Percentiles rank a stretch among this genome's conserved stretches.
Conservation (phyloP, 2,797 vertebrate species). For the Pteronotus mesoamericanus region DNA sequence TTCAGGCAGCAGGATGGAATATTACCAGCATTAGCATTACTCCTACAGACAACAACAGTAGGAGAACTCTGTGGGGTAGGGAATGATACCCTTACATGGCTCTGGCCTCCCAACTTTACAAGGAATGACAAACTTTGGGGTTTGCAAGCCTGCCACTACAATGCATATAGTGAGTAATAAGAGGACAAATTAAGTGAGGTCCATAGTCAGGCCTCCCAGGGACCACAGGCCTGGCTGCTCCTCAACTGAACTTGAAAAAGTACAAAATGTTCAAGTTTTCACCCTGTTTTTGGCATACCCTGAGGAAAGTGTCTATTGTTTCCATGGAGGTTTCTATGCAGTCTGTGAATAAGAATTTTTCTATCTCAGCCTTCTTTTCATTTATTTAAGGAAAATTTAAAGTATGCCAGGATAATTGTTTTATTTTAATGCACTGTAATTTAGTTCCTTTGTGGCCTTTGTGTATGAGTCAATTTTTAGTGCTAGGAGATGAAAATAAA, state of each 20-base stretch:
- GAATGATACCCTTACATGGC: neutral
- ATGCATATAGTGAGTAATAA: neutral
- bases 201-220: neutral
- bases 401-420: neutral
- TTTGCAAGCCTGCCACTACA: neutral
- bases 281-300: neutral
- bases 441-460: conserved; percentile 10
- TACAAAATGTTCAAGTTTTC: neutral
- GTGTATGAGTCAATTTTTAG: conserved; percentile 7
- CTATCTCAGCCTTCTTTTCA: neutral
- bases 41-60: neutral
- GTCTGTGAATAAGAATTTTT: neutral
- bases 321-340: neutral
- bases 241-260: neutral
- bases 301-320: neutral
- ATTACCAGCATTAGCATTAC: neutral
- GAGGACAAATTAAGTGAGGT: neutral
- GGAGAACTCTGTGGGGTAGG: neutral
- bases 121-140: neutral
- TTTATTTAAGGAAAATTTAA: neutral
- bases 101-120: neutral
- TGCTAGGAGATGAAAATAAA: conserved; percentile 16
- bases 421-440: neutral
- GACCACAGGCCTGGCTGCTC: neutral
- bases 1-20: neutral